These are phyloP conservation scores for Hemibagrus wyckioides DNA, from an alignment of 2,113 vertebrate species.

Conservation along the genomic window DNA sequence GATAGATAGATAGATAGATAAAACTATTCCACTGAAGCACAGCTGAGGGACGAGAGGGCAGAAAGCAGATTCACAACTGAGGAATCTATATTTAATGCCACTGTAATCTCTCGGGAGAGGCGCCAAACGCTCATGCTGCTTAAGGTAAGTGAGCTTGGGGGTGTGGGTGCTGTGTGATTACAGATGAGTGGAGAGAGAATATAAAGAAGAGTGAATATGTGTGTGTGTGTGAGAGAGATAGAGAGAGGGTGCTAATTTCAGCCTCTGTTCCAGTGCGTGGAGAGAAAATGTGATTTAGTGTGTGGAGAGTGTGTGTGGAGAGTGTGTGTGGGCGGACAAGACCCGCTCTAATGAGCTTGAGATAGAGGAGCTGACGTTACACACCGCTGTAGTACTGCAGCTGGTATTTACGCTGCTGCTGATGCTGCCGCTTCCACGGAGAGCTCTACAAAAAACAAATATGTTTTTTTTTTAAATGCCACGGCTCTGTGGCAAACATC, in stretches of 20 bases:
- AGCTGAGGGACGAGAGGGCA: background rate
- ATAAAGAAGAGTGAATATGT: background rate
- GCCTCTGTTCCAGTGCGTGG: constrained; percentile 35
- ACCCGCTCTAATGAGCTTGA: constrained; percentile 33
- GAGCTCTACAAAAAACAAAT: constrained; percentile 7
- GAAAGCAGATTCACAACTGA: constrained; percentile 11
- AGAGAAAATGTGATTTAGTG: constrained; percentile 37
- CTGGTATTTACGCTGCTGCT: constrained; percentile 32
- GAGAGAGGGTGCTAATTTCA: constrained; percentile 41
- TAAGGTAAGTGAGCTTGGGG: constrained; percentile 34
- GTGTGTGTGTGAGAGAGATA: constrained; percentile 11
- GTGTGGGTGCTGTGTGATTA: constrained; percentile 38
- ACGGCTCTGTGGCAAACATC: background rate
- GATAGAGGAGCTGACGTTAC: constrained; percentile 40
- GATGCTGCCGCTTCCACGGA: constrained; percentile 6
- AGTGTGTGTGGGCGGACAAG: constrained; percentile 33
- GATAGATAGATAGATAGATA: background rate
- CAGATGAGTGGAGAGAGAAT: constrained; percentile 37
- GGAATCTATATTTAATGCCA: constrained; percentile 35
- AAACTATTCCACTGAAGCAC: background rate
- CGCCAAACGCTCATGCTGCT: constrained; percentile 15
- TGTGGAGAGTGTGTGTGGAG: background rate
- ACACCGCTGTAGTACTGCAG: constrained; percentile 24
- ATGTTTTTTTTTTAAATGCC: background rate
- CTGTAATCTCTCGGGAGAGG: constrained; percentile 29